A percentile compares a stretch with the other conserved stretches of the same genome.
phyloP scores from a whole-genome alignment of 2,797 vertebrate genomes.

The Emydoidea blandingii region DNA sequence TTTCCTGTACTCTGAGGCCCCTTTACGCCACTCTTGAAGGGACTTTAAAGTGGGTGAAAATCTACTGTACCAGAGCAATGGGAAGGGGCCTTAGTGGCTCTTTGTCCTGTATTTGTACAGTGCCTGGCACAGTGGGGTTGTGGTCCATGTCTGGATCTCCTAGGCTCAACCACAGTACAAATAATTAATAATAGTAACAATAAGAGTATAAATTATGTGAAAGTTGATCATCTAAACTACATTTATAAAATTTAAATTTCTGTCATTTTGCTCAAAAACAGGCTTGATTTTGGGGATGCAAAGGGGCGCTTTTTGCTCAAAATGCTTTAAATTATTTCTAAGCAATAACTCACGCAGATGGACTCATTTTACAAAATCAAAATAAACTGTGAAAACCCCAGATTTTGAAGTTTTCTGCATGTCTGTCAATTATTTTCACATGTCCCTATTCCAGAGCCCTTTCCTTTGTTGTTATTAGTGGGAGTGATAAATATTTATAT shows the following conservation, averaged over 20 bases:
- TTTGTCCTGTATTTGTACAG: neutral
- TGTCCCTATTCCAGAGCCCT: conserved; percentile 61
- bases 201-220: neutral
- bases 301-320: conserved; percentile 64
- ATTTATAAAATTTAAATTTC: conserved; percentile 58
- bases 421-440: conserved; percentile 70
- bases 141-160: neutral
- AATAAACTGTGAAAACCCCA: conserved; percentile 73
- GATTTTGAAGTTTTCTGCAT: conserved; percentile 74
- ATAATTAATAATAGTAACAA: neutral
- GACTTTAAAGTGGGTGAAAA: conserved; percentile 68
- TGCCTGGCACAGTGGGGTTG: no score
- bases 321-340: conserved; percentile 72
- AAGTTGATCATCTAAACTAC: conserved; percentile 46
- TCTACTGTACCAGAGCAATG: conserved; percentile 49
- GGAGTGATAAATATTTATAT: conserved; percentile 69
- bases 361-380: conserved; percentile 73
- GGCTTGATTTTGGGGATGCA: conserved; percentile 52
- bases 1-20: conserved; percentile 67
- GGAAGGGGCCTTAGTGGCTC: conserved; percentile 59
- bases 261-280: conserved; percentile 60
- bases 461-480: conserved; percentile 71
- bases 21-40: conserved; percentile 53
- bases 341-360: conserved; percentile 68
- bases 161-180: neutral